These are phyloP conservation scores for Apodemus speciosus DNA, from an alignment of 2,113 vertebrate species.

Conservation along the genomic window DNA sequence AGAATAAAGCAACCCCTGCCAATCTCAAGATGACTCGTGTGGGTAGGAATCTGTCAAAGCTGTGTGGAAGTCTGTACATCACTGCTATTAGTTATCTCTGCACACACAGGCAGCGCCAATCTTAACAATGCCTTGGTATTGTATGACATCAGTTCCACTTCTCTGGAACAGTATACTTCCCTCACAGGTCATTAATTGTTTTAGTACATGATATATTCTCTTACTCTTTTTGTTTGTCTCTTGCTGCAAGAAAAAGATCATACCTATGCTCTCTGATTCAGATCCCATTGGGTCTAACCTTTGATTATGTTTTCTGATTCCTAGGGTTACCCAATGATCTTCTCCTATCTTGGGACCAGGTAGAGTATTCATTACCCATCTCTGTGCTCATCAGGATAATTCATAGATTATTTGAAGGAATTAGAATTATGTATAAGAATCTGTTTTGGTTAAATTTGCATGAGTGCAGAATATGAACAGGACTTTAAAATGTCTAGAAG, in stretches of 20 bases:
- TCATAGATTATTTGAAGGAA: conserved; percentile 33
- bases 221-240: conserved; percentile 1
- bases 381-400: conserved; percentile 21
- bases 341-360: not conserved
- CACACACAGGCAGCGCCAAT: not conserved
- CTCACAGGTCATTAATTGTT: not conserved
- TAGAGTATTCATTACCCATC: not conserved
- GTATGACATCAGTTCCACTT: not conserved
- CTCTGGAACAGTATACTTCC: conserved; percentile 11
- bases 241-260: conserved; percentile 24
- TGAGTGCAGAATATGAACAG: not conserved
- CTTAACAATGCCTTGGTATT: conserved; percentile 22
- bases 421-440: conserved; percentile 31
- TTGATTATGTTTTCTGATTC: conserved; percentile 15
- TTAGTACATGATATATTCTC: conserved; percentile 3
- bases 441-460: not conserved
- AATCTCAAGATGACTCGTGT: conserved; percentile 53
- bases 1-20: conserved; percentile 45
- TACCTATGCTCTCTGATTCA: not conserved
- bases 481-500: conserved; percentile 16
- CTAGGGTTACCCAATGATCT: not conserved
- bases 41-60: conserved; percentile 58
- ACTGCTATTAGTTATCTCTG: conserved; percentile 38
- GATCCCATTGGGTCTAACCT: not conserved
- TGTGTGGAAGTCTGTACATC: conserved; percentile 50